Conservation (phyloP, 2,888 invertebrate genomes). For the Himalopsyche kuldschensis region DNA sequence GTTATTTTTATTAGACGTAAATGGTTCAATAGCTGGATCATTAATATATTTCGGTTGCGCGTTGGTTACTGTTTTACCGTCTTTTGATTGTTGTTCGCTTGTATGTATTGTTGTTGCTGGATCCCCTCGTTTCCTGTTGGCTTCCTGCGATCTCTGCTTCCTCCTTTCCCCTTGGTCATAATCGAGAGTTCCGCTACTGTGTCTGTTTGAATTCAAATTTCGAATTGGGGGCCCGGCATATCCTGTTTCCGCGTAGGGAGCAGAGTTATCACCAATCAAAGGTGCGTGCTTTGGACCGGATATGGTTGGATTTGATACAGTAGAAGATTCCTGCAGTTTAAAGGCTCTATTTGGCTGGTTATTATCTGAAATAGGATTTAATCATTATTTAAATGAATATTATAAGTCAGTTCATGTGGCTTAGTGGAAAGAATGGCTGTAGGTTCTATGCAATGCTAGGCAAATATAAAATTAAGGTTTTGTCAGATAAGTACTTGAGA, state of each 20-base stretch:
- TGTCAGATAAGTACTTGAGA: too few species aligned
- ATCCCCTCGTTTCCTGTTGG: not conserved
- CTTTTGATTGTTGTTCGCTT: not conserved
- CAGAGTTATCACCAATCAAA: constrained; percentile 20
- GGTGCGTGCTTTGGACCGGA: constrained; percentile 21
- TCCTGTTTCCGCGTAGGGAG: constrained; percentile 35
- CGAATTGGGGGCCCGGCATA: constrained; percentile 32
- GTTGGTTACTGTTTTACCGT: not conserved
- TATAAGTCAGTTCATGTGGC: too few species aligned
- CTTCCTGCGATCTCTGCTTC: constrained; percentile 16
- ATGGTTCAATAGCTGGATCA: not conserved
- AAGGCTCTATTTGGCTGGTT: not conserved
- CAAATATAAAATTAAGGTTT: too few species aligned
- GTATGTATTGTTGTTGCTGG: not conserved
- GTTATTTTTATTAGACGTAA: too few species aligned
- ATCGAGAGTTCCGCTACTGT: constrained; percentile 34
- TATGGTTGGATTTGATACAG: constrained; percentile 24
- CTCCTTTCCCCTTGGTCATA: constrained; percentile 21
- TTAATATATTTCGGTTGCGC: not conserved
- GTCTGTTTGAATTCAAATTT: constrained; percentile 25
- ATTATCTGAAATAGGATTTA: constrained; percentile 20
- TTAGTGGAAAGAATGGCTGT: too few species aligned
- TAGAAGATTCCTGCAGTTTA: not conserved
- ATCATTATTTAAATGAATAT: too few species aligned
- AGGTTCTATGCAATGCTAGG: too few species aligned